Evolutionary conservation across 1,140 invertebrate species (phyloP), one percentile per base, ranked within the genome.

Genomic region (Nebria ingens): DNA sequence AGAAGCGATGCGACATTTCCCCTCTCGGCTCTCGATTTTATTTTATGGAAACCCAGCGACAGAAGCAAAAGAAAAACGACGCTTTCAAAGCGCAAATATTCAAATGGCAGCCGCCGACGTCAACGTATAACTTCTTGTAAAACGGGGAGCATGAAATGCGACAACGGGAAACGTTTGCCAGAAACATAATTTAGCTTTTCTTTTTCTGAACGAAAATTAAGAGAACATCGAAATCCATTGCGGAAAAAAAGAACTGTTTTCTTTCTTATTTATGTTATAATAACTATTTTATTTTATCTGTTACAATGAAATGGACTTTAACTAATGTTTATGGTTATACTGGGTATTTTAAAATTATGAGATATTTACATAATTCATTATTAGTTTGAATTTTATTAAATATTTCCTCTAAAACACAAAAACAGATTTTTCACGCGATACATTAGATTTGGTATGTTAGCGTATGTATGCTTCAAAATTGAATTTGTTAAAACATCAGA

Each of bases 1-100:
- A 34, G n/a, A 34, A n/a, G 6, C 25, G 25, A n/a, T n/a, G 25
- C 25, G 45, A 56, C 55, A 40, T 56, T 57, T 52, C 53, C 56
- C 52, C 56, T n/a, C n/a, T n/a, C n/a, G n/a, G n/a, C n/a, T n/a
- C 56, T 52, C 56, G 53, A 57, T 57, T 57, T 57, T 57, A 57
- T 57, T 57, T 57, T 57, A 57, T 57, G 52, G 2, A 13, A 2
- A 13, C 19, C 6, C 25, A n/a, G 25, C 11, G n/a, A 19, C 25
- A 15, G 21, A 29, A 42, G 42, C 56, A 29, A 51, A 52, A 57
- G 53, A 57, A 57, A 57, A 51, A 57, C 56, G 56, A 29, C 25
- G 25, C 6, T 34, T n/a, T 34, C 6, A 34, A 34, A 34, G 25
- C 25, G 25, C 50, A 53, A 51, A 57, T 57, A 57, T 57, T 57